A percentile compares a stretch with the other conserved stretches of the same genome.
Conservation (phyloP, 2,888 invertebrate genomes). For the Erpobdella octoculata region DNA sequence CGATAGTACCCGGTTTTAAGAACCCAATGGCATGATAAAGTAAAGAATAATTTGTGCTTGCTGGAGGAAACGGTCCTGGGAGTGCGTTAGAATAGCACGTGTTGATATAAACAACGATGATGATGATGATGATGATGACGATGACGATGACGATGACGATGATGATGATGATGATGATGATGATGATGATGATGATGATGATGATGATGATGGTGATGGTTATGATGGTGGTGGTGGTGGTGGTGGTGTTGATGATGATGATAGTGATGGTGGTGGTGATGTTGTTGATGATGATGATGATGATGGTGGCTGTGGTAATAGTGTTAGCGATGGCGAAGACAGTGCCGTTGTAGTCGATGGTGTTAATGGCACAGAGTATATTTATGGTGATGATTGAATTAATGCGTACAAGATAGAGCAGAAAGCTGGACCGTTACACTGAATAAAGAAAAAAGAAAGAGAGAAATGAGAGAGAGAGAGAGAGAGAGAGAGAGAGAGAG, state of each 20-base stretch:
- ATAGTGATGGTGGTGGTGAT: not conserved
- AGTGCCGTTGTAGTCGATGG: not conserved
- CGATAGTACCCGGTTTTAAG: no score
- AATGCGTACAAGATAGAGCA: not conserved
- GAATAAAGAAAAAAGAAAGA: no score
- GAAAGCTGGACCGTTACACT: not conserved
- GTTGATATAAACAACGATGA: not conserved
- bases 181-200: slow-evolving; percentile 19
- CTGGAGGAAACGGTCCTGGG: no score
- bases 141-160: not conserved
- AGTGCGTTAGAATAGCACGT: no score
- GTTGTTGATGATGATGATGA: not conserved
- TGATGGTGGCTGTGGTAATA: no score
- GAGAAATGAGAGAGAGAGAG: no score
- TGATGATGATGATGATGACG: not conserved
- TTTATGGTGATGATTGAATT: not conserved
- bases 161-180: slow-evolving; percentile 9
- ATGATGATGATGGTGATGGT: slow-evolving; percentile 13
- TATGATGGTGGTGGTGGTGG: slow-evolving; percentile 21
- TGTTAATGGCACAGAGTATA: not conserved
- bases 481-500: no score
- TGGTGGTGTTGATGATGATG: not conserved
- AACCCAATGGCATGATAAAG: no score
- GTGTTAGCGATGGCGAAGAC: no score
- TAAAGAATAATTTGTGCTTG: no score